Base-by-base conservation (phyloP, 2,888 invertebrate species). In the Belgica antarctica region DNA sequence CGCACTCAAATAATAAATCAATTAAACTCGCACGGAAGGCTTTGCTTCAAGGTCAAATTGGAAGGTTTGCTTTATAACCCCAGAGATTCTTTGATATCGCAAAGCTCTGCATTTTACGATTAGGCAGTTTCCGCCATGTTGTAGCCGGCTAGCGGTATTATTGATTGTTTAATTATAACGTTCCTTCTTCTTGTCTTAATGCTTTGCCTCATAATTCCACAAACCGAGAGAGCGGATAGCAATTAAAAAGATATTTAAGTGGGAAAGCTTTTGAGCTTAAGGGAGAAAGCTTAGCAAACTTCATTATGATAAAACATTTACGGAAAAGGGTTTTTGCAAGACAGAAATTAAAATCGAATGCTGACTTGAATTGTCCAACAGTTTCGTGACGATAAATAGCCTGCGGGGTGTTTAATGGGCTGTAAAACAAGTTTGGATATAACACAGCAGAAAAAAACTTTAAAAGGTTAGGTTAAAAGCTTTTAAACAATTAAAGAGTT, bases 221-320 rank as follows among this genome's bases (percentile, higher is more conserved):
- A n/a, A n/a, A n/a, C n/a, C 41, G 10, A 52, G 22, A 52, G 7
- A 52, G 52, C n/a, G n/a, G n/a, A n/a, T n/a, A n/a, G 19, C 22
- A 52, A 52, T 52, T 52, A 52, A 52, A 31, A 52, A 52, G 52
- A 52, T 52, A 52, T 52, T 52, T 52, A 52, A 52, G 52, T n/a
- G n/a, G n/a, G 41, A 41, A 41, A 41, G 41, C 41, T 41, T 15
- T 41, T 41, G 15, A 41, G 41, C 41, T 10, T 5, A 15, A 41
- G 15, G 12, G 41, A 41, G 5, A 41, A 41, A 41, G 41, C 41
- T 41, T 41, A n/a, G 41, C 41, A 15, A 41, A 41, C 41, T 41
- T 41, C 41, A 41, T 41, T 41, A 41, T n/a, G n/a, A n/a, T n/a
- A n/a, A n/a, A n/a, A n/a, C n/a, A n/a, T 41, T 41, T 41, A 41